Percentiles rank a stretch among this genome's conserved stretches.
These are phyloP conservation scores for Tethya wilhelma DNA, from an alignment of 37 sponge, comb jelly and placozoan species.

Conservation along the genomic window DNA sequence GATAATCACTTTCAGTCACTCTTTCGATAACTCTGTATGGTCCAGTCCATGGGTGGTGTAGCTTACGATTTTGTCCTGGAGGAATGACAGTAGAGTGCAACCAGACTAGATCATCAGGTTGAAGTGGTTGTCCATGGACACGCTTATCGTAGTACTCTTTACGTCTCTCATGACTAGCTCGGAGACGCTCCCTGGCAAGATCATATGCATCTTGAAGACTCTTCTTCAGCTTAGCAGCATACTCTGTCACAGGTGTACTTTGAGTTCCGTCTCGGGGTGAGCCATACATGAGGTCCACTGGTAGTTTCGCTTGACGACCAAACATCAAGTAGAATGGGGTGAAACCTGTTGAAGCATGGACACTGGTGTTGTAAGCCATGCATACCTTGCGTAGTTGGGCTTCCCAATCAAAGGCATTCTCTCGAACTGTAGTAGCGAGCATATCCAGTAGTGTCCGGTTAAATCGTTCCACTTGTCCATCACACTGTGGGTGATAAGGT, in stretches of 20 bases:
- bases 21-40: slow-evolving; percentile 16
- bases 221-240: neutral
- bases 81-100: slow-evolving; percentile 8
- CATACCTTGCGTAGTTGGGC: slow-evolving; percentile 10
- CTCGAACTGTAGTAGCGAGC: neutral
- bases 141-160: slow-evolving; percentile 20
- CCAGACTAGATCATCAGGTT: slow-evolving; percentile 22
- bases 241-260: neutral
- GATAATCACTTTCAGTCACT: slow-evolving; percentile 4
- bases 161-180: neutral
- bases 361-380: slow-evolving; percentile 26
- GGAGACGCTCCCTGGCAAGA: neutral
- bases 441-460: slow-evolving; percentile 15
- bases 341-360: slow-evolving; percentile 25
- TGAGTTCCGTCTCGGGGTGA: neutral
- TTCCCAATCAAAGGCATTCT: slow-evolving; percentile 22
- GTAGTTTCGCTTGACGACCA: slow-evolving; percentile 30
- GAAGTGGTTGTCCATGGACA: slow-evolving; percentile 16
- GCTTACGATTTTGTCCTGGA: slow-evolving; percentile 16
- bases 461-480: slow-evolving; percentile 37
- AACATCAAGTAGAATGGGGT: slow-evolving; percentile 38
- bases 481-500: slow-evolving; percentile 35
- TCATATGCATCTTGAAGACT: neutral
- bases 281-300: slow-evolving; percentile 41
- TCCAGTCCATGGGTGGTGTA: slow-evolving; percentile 35